These are phyloP conservation scores for Periophthalmus magnuspinnatus DNA, from an alignment of 2,797 vertebrate genomes.

Conservation along the genomic window DNA sequence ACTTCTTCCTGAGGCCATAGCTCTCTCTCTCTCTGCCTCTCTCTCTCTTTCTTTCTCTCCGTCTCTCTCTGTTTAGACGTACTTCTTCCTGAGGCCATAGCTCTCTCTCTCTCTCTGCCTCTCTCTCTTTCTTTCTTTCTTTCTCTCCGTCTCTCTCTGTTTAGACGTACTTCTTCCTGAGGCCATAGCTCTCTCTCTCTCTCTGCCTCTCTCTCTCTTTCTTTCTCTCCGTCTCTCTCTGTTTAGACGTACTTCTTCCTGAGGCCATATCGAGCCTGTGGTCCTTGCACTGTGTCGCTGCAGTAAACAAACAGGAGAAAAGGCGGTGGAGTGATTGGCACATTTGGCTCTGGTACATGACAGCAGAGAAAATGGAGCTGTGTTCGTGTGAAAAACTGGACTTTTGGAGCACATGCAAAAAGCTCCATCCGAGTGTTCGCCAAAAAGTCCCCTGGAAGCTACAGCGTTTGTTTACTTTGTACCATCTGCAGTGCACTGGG, in stretches of 20 bases:
- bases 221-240: conserved; percentile 35
- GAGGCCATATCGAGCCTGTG: conserved; percentile 7
- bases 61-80: conserved; percentile 8
- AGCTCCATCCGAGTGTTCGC: neutral
- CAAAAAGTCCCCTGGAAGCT: neutral
- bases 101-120: conserved; percentile 7
- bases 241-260: conserved; percentile 14
- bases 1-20: too few species aligned
- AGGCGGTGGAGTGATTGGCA: conserved; percentile 5
- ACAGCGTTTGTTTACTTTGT: neutral
- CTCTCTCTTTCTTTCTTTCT: conserved; percentile 34
- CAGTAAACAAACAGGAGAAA: conserved; percentile 7
- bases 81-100: too few species aligned
- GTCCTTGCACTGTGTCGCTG: conserved; percentile 23
- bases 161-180: conserved; percentile 7
- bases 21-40: conserved; percentile 31
- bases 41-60: conserved; percentile 37
- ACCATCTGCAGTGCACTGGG: neutral
- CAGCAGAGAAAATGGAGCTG: neutral
- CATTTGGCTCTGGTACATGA: neutral
- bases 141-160: neutral
- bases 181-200: conserved; percentile 23
- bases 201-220: conserved; percentile 32
- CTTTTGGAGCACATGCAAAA: neutral
- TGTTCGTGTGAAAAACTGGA: neutral